These are phyloP conservation scores for Axis porcinus DNA, from an alignment of 2,113 vertebrate genomes.

Conservation along the genomic window DNA sequence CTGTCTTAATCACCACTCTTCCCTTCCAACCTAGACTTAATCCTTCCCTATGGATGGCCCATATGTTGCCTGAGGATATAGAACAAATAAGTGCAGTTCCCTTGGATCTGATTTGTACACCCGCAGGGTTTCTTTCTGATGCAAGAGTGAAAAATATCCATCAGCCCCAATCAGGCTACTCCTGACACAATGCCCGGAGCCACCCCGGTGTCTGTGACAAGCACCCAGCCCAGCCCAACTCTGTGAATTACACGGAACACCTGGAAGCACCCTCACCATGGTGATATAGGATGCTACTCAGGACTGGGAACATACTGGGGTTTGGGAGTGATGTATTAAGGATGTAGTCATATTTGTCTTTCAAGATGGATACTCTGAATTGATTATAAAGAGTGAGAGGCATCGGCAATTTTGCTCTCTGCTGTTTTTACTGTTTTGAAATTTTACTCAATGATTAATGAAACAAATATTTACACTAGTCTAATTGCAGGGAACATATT, in stretches of 20 bases:
- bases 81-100: neutral
- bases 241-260: neutral
- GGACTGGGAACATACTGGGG: neutral
- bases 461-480: conserved; percentile 28
- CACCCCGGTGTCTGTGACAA: neutral
- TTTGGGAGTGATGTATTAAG: neutral
- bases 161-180: neutral
- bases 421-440: conserved; percentile 1
- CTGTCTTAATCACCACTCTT: neutral
- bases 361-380: neutral
- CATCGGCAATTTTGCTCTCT: neutral
- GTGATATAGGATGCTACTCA: neutral
- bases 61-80: neutral
- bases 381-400: neutral
- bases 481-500: neutral
- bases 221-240: neutral
- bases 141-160: neutral
- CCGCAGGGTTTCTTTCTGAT: neutral
- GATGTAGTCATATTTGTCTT: neutral
- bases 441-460: conserved; percentile 36
- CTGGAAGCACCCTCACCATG: neutral
- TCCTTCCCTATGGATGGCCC: neutral
- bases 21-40: neutral
- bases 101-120: neutral
- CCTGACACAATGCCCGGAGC: neutral